These are phyloP conservation scores for Anastrepha obliqua DNA, from an alignment of 1,140 invertebrate species.

Conservation along the genomic window DNA sequence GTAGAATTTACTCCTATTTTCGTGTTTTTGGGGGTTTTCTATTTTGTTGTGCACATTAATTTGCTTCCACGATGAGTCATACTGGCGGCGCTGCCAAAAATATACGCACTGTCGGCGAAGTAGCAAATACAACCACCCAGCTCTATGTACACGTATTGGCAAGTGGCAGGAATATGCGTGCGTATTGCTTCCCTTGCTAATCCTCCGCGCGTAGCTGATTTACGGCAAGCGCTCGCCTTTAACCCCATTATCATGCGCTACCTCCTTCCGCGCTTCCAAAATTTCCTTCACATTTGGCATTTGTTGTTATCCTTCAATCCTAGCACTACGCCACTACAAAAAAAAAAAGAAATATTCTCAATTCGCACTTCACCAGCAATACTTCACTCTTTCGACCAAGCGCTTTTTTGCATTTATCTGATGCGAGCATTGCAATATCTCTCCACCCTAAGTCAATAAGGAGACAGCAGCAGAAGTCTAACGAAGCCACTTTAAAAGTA, in stretches of 20 bases:
- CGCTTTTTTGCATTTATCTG: slow-evolving; percentile 10
- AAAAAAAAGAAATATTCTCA: not conserved
- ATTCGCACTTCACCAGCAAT: not conserved
- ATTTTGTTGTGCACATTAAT: not conserved
- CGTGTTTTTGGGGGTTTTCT: not conserved
- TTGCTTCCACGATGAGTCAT: not conserved
- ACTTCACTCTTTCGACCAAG: too few species aligned
- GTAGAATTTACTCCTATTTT: not conserved
- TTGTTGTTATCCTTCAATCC: slow-evolving; percentile 12
- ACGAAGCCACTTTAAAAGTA: slow-evolving; percentile 20
- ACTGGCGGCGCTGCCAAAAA: not conserved
- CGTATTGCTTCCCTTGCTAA: not conserved
- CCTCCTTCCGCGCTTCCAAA: not conserved
- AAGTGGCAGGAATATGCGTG: slow-evolving; percentile 18
- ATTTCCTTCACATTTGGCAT: not conserved
- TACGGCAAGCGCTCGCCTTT: not conserved
- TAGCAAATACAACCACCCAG: slow-evolving; percentile 2
- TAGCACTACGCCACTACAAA: not conserved
- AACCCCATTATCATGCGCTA: not conserved
- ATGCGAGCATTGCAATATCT: not conserved
- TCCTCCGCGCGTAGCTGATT: slow-evolving; percentile 7
- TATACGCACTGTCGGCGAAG: not conserved
- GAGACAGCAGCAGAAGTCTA: not conserved
- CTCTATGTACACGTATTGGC: not conserved
- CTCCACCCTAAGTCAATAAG: not conserved